phyloP scores from a whole-genome alignment of 2,113 vertebrate genomes.

The Thymallus thymallus region DNA sequence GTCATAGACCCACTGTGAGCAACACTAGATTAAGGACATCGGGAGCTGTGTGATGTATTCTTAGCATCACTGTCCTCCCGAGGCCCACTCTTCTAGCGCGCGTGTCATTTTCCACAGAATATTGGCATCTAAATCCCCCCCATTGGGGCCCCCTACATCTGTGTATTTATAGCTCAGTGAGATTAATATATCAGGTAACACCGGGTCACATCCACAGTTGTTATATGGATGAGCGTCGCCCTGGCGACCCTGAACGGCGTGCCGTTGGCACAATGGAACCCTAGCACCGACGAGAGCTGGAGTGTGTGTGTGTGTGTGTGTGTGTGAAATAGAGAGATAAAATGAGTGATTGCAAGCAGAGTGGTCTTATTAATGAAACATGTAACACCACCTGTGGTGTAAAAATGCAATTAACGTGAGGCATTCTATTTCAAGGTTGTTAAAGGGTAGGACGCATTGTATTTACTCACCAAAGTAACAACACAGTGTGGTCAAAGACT shows the following conservation, averaged over 20 bases:
- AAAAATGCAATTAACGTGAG: slow-evolving; percentile 40
- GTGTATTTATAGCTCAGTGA: slow-evolving; percentile 75
- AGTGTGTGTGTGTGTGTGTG: neutral
- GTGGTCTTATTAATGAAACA: neutral
- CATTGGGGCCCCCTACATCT: slow-evolving; percentile 44
- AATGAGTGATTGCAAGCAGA: neutral
- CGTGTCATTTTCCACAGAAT: slow-evolving; percentile 79
- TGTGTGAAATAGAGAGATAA: neutral
- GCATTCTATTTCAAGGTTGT: slow-evolving; percentile 35
- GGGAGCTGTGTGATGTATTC: slow-evolving; percentile 13
- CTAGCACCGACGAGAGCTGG: neutral
- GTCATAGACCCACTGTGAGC: neutral
- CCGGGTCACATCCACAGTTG: slow-evolving; percentile 76
- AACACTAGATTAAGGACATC: neutral
- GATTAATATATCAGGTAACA: slow-evolving; percentile 76
- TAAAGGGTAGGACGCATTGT: too few species aligned
- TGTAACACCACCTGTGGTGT: slow-evolving; percentile 23
- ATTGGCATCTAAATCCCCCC: slow-evolving; percentile 46
- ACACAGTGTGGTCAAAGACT: too few species aligned
- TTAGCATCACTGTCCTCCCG: slow-evolving; percentile 22
- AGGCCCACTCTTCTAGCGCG: slow-evolving; percentile 47
- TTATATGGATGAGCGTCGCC: slow-evolving; percentile 76
- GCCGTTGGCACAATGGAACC: slow-evolving; percentile 60
- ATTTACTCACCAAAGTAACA: too few species aligned
- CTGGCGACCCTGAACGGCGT: slow-evolving; percentile 65